phyloP scores from a whole-genome alignment of 30 jellyfish, hydroid and myxozoan genomes.

The Cassiopea xamachana region DNA sequence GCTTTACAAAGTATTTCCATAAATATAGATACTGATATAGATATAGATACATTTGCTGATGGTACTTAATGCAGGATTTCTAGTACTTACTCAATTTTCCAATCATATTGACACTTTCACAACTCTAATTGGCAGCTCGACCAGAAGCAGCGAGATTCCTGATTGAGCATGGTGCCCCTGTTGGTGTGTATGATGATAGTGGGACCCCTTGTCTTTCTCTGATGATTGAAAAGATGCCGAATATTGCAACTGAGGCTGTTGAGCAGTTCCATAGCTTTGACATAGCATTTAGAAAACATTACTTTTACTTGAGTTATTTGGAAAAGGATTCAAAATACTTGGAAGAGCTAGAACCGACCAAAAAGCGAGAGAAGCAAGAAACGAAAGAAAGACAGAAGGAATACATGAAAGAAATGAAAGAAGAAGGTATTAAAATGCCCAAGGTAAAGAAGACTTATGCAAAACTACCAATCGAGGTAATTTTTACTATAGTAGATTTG shows the following conservation, averaged over 20 bases:
- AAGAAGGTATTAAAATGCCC: conserved; percentile 83
- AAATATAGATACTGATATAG: no score
- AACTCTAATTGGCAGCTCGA: conserved; percentile 69
- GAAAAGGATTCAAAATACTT: conserved; percentile 88
- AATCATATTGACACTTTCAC: no score
- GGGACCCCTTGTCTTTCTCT: conserved; percentile 98
- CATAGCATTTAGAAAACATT: conserved; percentile 97
- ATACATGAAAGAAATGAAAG: conserved; percentile 79
- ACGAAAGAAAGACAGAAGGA: conserved; percentile 84
- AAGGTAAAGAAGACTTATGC: conserved; percentile 92
- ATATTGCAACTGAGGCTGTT: conserved; percentile 97
- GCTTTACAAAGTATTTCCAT: no score
- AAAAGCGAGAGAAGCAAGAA: conserved; percentile 87
- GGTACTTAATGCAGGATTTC: no score
- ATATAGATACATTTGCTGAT: no score
- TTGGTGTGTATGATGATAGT: conserved; percentile 98
- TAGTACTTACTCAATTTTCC: background rate
- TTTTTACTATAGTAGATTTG: no score
- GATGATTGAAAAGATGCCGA: conserved; percentile 99
- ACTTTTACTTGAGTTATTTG: conserved; percentile 84
- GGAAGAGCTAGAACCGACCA: conserved; percentile 73
- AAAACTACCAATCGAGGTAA: conserved; percentile 93
- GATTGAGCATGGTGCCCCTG: conserved; percentile 99
- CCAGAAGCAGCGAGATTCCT: conserved; percentile 99
- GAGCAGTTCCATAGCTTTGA: conserved; percentile 97